Conservation (phyloP, 1,140 invertebrate genomes). For the Drosophila micromelanica region DNA sequence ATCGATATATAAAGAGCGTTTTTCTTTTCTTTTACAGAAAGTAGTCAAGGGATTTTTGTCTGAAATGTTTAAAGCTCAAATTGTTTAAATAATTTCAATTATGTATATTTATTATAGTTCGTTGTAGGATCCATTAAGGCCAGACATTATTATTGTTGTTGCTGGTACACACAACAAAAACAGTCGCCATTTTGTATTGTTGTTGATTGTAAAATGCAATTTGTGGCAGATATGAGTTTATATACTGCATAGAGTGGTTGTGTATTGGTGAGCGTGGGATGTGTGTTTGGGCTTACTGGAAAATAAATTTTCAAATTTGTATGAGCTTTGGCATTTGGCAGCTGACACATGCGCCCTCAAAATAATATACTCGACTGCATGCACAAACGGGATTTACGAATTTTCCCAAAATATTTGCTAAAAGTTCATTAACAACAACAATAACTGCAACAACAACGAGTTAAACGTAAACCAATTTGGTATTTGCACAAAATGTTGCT, state of each 20-base stretch:
- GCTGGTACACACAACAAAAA: neutral
- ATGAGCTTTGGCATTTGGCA: slow-evolving; percentile 36
- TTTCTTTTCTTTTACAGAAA: too few species aligned
- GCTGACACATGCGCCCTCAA: slow-evolving; percentile 25
- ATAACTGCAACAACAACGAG: neutral
- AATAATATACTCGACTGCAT: slow-evolving; percentile 4
- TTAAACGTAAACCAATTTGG: slow-evolving; percentile 14
- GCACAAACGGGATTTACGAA: neutral
- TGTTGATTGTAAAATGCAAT: slow-evolving; percentile 25
- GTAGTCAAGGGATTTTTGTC: too few species aligned
- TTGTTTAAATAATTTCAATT: too few species aligned
- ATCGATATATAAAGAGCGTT: too few species aligned
- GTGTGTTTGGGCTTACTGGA: neutral
- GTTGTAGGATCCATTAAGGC: neutral
- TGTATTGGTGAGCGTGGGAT: neutral
- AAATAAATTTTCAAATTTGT: slow-evolving; percentile 39
- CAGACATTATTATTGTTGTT: neutral
- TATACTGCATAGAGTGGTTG: neutral
- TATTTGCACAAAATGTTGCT: slow-evolving; percentile 16
- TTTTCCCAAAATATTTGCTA: neutral
- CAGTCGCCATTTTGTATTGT: slow-evolving; percentile 33
- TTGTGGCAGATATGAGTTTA: slow-evolving; percentile 25
- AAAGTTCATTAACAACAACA: slow-evolving; percentile 40
- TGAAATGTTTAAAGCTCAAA: too few species aligned
- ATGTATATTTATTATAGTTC: neutral